phyloP scores from a whole-genome alignment of 1,140 invertebrate species.

The Heliconius eleuchia region DNA sequence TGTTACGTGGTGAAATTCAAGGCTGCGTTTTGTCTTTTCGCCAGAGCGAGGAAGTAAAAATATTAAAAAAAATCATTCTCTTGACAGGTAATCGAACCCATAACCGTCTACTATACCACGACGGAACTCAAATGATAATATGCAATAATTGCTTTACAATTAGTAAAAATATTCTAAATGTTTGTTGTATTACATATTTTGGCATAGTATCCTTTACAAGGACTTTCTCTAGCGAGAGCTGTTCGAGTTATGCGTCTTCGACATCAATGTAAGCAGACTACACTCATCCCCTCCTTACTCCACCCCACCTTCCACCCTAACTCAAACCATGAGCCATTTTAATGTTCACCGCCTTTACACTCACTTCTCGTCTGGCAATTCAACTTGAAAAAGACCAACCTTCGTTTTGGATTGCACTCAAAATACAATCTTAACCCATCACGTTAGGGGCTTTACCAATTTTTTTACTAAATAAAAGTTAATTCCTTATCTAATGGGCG shows the following conservation, averaged over 20 bases:
- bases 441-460: conserved; percentile 46
- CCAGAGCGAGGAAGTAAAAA: too few species aligned
- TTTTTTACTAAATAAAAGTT: conserved; percentile 46
- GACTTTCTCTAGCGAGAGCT: conserved; percentile 44
- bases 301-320: conserved; percentile 38
- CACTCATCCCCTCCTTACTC: conserved; percentile 47
- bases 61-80: too few species aligned
- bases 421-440: conserved; percentile 48
- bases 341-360: conserved; percentile 61
- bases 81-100: too few species aligned
- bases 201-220: background rate
- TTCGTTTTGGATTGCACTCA: conserved; percentile 37
- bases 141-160: background rate
- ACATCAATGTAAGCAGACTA: conserved; percentile 47
- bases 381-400: conserved; percentile 67
- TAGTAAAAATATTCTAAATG: background rate
- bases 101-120: too few species aligned
- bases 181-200: background rate
- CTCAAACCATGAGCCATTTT: conserved; percentile 58
- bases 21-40: too few species aligned
- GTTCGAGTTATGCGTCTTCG: conserved; percentile 59
- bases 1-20: too few species aligned
- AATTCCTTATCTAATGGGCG: conserved; percentile 69
- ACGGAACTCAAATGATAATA: too few species aligned
- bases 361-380: conserved; percentile 51